These are phyloP conservation scores for Masticophis lateralis DNA, from an alignment of 2,797 vertebrate species.

Conservation along the genomic window DNA sequence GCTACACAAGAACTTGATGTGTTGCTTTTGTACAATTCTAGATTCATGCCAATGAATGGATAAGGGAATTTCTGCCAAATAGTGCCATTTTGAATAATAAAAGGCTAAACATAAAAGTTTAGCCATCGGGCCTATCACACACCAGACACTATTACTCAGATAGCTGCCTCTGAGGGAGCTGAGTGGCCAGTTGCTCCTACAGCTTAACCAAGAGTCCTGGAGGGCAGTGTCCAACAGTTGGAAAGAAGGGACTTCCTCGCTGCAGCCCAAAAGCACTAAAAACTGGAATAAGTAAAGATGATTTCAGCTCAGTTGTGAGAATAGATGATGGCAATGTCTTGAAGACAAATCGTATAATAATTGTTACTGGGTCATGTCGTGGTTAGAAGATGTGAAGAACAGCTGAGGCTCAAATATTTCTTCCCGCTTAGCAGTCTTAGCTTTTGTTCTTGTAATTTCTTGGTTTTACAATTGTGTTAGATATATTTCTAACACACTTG, in stretches of 20 bases:
- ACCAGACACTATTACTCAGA: background rate
- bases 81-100: background rate
- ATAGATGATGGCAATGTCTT: background rate
- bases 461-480: slow-evolving; percentile 20
- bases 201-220: background rate
- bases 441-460: slow-evolving; percentile 25
- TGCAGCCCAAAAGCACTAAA: background rate
- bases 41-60: background rate
- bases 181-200: background rate
- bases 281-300: background rate
- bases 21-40: background rate
- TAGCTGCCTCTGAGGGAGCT: background rate
- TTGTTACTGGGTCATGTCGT: background rate
- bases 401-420: background rate
- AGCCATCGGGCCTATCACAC: background rate
- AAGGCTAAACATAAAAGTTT: background rate
- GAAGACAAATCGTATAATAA: background rate
- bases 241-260: background rate
- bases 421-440: background rate
- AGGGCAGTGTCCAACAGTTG: background rate
- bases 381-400: background rate
- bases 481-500: background rate
- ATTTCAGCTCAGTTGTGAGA: background rate
- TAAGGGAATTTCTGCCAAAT: background rate
- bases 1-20: background rate